Percentiles rank a stretch among this genome's conserved stretches.
Conservation (phyloP, 2,113 vertebrate genomes). For the Leptobrachium ailaonicum region DNA sequence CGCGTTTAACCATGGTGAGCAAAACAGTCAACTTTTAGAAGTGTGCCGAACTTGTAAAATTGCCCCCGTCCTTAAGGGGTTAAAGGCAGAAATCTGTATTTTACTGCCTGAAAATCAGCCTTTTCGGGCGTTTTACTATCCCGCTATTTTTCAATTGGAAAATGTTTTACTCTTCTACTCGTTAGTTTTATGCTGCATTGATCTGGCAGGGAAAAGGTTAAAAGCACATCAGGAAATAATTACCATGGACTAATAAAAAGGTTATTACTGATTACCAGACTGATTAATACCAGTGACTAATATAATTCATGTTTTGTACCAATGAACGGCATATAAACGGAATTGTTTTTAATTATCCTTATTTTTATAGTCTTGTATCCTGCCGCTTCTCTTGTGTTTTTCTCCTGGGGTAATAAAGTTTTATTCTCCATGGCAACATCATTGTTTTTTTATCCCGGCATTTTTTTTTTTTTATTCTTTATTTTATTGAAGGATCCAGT, state of each 20-base stretch:
- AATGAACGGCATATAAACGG: neutral
- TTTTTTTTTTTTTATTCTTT: neutral
- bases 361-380: neutral
- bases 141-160: too few species aligned
- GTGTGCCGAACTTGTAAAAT: too few species aligned
- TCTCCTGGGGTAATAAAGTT: neutral
- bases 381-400: neutral
- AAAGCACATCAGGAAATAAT: neutral
- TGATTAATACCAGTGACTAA: neutral
- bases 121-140: too few species aligned
- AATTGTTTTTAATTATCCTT: neutral
- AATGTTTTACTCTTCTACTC: too few species aligned
- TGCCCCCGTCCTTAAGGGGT: too few species aligned
- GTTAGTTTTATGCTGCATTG: too few species aligned
- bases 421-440: neutral
- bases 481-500: neutral
- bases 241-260: neutral
- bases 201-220: neutral
- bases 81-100: too few species aligned
- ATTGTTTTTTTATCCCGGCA: neutral
- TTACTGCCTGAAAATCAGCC: too few species aligned
- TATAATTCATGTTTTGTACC: neutral
- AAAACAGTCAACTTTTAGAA: too few species aligned
- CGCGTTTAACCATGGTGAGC: too few species aligned
- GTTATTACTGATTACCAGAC: neutral